phyloP scores from a whole-genome alignment of 2,888 invertebrate genomes.

The Apotomis turbidana region DNA sequence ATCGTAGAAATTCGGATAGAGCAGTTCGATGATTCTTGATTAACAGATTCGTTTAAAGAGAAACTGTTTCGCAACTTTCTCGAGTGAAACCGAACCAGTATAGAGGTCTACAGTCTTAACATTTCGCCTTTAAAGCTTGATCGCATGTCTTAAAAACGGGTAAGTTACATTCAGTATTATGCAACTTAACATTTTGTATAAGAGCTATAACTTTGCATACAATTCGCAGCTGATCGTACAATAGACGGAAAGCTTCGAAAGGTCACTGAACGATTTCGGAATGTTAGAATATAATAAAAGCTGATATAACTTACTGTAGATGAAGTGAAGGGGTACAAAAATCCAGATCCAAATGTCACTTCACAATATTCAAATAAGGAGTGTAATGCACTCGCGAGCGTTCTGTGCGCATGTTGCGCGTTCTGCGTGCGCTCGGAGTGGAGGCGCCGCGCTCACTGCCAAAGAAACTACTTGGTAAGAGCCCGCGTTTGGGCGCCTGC shows the following conservation, averaged over 20 bases:
- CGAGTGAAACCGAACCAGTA: constrained; percentile 38
- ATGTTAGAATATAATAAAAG: not conserved
- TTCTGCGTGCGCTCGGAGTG: constrained; percentile 59
- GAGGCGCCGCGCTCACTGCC: constrained; percentile 73
- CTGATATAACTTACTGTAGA: constrained; percentile 54
- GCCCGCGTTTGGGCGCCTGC: constrained; percentile 39
- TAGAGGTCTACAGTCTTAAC: constrained; percentile 3
- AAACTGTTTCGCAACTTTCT: constrained; percentile 41
- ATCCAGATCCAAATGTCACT: constrained; percentile 70
- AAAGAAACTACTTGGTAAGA: not conserved
- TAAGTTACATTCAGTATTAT: constrained; percentile 28
- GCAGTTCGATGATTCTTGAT: constrained; percentile 48
- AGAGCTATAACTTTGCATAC: constrained; percentile 51
- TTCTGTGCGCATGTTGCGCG: constrained; percentile 67
- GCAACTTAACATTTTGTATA: constrained; percentile 33
- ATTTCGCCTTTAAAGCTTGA: constrained; percentile 19
- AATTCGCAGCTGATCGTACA: constrained; percentile 73
- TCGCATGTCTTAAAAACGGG: constrained; percentile 11
- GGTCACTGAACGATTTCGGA: constrained; percentile 47
- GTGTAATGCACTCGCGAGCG: constrained; percentile 70
- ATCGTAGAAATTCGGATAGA: constrained; percentile 26
- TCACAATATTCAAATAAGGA: constrained; percentile 65
- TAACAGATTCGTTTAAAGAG: constrained; percentile 36
- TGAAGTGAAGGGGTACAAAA: constrained; percentile 48
- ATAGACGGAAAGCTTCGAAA: constrained; percentile 55